Base-by-base conservation (phyloP, 2,888 invertebrate genomes). In the Ophion obscuratus region DNA sequence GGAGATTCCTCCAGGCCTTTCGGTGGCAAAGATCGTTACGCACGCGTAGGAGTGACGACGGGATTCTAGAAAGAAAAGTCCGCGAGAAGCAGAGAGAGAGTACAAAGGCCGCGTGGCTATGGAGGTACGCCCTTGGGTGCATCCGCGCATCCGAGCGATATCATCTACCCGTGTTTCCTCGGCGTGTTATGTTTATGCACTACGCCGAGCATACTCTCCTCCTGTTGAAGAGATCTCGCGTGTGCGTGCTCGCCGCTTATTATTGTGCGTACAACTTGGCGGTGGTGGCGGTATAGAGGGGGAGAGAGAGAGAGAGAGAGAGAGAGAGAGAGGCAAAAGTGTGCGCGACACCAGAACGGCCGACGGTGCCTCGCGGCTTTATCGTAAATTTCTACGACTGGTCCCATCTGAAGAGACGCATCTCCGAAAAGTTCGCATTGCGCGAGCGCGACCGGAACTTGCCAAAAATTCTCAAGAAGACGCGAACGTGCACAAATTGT, bases 141-240 rank as follows among this genome's bases (percentile, higher is more conserved):
- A 93, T 81, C 74, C 81, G 73, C 80, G 79, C 62, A 79, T 91
- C 90, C 85, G 79, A 90, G 89, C 91, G 93, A 93, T 93, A 93
- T 92, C 90, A 93, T 93, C 93, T 93, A 92, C 92, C 91, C 91
- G 92, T 93, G 92, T 93, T 92, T 89, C 91, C 89, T 90, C 86
- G 78, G 90, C 92, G 91, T 53, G 53, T 92, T 93, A 91, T 93
- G 92, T 92, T 92, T 92, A 92, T 92, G 91, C 91, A 76, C 83
- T 75, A 71, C 84, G 70, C 73, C 84, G 89, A 89, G 92, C 91
- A 92, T 92, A 91, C 90, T 89, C 91, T 68, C 44, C 91, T 92
- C 89, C 82, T 88, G 76, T 84, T 83, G 83, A 80, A 85, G 71
- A 80, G 71, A 74, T 73, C 76, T 73, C 81, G 80, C 68, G 81